phyloP scores from a whole-genome alignment of 1,140 invertebrate species.

The Drosophila kohkoa region DNA sequence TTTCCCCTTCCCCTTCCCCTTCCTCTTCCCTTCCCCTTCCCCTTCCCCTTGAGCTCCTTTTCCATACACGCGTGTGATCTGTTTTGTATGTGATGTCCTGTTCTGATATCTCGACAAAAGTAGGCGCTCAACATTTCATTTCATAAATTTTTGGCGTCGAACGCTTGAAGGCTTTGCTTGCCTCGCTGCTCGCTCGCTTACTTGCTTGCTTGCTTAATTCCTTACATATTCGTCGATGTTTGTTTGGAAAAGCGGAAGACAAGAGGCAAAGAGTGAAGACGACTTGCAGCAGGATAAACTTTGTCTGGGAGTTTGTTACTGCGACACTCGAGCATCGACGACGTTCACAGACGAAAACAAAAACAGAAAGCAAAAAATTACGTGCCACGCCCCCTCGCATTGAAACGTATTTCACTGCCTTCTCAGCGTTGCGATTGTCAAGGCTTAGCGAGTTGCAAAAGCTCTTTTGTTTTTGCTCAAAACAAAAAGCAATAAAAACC shows the following conservation, averaged over 20 bases:
- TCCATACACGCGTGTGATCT: background rate
- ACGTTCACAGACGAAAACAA: constrained; percentile 20
- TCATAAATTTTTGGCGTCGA: constrained; percentile 47
- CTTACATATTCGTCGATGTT: constrained; percentile 38
- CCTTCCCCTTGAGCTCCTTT: background rate
- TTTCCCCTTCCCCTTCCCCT: background rate
- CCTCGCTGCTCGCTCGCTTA: background rate
- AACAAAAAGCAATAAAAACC: constrained; percentile 51
- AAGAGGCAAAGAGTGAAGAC: too few species aligned
- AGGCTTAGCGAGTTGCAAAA: constrained; percentile 32
- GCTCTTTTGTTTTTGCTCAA: constrained; percentile 44
- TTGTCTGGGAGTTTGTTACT: constrained; percentile 38
- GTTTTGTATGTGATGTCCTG: background rate
- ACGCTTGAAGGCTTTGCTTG: constrained; percentile 28
- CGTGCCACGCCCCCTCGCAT: background rate
- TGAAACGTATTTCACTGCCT: background rate
- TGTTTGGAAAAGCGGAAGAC: constrained; percentile 8
- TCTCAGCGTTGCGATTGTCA: constrained; percentile 25
- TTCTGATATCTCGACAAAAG: constrained; percentile 38
- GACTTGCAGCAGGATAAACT: constrained; percentile 28
- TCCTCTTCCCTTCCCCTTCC: background rate
- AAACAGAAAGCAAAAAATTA: too few species aligned
- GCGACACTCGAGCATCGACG: constrained; percentile 41
- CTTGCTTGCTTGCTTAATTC: constrained; percentile 38
- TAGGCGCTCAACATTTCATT: constrained; percentile 55